These are phyloP conservation scores for Camarhynchus parvulus DNA, from an alignment of 2,113 vertebrate genomes.

Conservation along the genomic window DNA sequence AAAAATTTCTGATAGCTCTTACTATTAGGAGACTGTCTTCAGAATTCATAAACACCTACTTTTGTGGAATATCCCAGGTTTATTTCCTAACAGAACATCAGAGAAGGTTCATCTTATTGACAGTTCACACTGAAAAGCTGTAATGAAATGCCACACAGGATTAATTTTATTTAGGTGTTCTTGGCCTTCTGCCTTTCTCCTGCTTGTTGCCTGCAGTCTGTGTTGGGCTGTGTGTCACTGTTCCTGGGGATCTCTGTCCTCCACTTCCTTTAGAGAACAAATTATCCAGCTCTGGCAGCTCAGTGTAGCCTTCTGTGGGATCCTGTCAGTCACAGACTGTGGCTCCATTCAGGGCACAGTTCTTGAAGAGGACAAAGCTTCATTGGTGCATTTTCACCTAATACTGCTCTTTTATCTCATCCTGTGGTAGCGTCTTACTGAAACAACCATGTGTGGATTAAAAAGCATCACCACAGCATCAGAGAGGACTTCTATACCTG, in stretches of 20 bases:
- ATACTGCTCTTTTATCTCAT: background rate
- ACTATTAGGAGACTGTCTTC: background rate
- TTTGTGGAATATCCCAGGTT: background rate
- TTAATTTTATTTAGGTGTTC: background rate
- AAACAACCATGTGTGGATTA: background rate
- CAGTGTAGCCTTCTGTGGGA: background rate
- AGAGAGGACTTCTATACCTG: background rate
- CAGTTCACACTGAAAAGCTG: background rate
- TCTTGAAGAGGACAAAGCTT: background rate
- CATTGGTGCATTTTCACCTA: background rate
- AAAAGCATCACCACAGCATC: background rate
- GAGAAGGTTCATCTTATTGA: background rate
- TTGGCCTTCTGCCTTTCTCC: background rate
- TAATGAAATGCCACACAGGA: background rate
- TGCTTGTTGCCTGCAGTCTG: background rate
- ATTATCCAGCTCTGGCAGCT: background rate
- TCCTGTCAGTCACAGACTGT: accelerated
- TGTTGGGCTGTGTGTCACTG: background rate
- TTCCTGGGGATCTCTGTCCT: background rate
- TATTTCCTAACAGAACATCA: background rate
- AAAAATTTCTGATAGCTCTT: background rate
- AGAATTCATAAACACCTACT: background rate
- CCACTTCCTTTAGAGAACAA: too few relatives aligned
- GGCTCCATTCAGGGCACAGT: background rate
- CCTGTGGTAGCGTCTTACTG: background rate